Conservation (phyloP, 2,888 invertebrate genomes). For the Mechanitis messenoides region DNA sequence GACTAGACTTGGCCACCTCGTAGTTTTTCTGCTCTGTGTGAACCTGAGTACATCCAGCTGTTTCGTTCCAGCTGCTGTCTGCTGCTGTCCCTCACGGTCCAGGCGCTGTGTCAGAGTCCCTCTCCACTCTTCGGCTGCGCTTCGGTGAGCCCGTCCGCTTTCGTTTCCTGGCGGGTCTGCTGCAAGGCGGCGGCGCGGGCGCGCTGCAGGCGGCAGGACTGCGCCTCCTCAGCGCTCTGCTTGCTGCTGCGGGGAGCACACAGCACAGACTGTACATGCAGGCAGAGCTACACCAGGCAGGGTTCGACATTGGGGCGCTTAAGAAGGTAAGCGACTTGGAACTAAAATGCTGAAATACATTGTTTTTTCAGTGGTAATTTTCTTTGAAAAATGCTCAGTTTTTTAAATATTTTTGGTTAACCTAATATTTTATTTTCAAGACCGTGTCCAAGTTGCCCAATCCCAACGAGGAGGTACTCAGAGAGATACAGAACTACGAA, state of each 20-base stretch:
- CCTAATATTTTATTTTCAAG: constrained; percentile 48
- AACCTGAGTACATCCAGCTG: too few relatives aligned
- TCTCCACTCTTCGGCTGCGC: constrained; percentile 89
- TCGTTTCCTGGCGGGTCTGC: constrained; percentile 91
- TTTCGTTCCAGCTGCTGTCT: constrained; percentile 81
- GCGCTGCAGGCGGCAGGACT: constrained; percentile 88
- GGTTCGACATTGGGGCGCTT: constrained; percentile 80
- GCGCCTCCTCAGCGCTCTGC: constrained; percentile 88
- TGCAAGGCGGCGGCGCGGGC: constrained; percentile 84
- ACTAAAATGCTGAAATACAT: too few relatives aligned
- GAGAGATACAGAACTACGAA: constrained; percentile 86
- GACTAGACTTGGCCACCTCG: constrained; percentile 17
- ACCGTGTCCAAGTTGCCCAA: constrained; percentile 80
- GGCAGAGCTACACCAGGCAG: constrained; percentile 89
- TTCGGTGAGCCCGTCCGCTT: constrained; percentile 96
- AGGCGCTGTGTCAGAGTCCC: constrained; percentile 91
- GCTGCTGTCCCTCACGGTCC: constrained; percentile 82
- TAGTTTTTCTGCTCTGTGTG: too few relatives aligned
- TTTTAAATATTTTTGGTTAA: neutral
- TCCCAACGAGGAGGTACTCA: constrained; percentile 78
- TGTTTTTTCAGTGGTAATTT: too few relatives aligned
- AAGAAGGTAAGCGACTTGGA: constrained; percentile 66
- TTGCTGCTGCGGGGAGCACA: constrained; percentile 84
- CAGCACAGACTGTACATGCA: constrained; percentile 90
- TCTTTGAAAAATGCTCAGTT: too few relatives aligned